Percentiles rank a stretch among this genome's conserved stretches.
phyloP scores from a whole-genome alignment of 2,113 vertebrate genomes.

The Lichenostomus cassidix region DNA sequence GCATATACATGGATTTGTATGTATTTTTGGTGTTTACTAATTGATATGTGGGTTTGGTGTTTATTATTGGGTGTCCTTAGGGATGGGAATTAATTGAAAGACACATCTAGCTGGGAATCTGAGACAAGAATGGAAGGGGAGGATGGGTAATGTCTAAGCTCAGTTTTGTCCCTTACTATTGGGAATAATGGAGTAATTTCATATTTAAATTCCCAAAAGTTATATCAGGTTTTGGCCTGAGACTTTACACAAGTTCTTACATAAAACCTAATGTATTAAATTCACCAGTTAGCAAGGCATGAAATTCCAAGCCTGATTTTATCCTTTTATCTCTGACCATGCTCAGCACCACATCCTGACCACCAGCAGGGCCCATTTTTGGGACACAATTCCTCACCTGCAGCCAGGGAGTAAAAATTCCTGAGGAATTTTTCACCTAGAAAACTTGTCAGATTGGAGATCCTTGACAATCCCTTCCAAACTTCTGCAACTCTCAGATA shows the following conservation, averaged over 20 bases:
- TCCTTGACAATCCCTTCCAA: not conserved
- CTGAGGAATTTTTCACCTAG: not conserved
- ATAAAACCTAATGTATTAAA: not conserved
- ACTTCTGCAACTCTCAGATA: not conserved
- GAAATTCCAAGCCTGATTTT: not conserved
- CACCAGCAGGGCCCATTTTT: rapidly evolving
- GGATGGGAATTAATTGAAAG: not conserved
- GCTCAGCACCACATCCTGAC: not conserved
- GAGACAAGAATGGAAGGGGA: not conserved
- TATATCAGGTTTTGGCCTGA: not conserved
- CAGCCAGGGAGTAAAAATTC: not conserved
- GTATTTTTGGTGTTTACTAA: not conserved
- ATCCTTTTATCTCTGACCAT: not conserved
- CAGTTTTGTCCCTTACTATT: not conserved
- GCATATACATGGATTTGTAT: not conserved
- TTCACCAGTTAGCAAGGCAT: not conserved
- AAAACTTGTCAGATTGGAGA: not conserved
- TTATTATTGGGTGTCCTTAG: not conserved
- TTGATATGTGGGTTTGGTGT: not conserved
- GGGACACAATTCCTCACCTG: not conserved
- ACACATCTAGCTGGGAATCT: not conserved
- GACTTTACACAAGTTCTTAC: not conserved
- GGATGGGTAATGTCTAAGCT: not conserved
- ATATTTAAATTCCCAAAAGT: not conserved
- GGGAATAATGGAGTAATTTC: not conserved